Evolutionary conservation across 2,888 invertebrate species (phyloP).

Genomic region (Tiphia femorata): DNA sequence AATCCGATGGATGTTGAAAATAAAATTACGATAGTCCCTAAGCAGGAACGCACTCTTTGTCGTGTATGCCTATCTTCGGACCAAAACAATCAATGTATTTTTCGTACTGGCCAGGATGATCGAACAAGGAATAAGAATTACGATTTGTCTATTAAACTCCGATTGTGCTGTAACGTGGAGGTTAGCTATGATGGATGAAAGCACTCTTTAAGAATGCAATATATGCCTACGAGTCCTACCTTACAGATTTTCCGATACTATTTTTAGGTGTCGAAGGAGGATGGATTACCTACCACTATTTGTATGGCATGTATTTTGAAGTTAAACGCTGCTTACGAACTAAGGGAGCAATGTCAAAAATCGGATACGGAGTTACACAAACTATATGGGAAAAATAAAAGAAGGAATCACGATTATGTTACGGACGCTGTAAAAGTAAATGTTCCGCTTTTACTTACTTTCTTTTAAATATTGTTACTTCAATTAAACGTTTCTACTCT

Average conservation of each 20-base stretch:
- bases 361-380: conserved; percentile 50
- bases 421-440: conserved; percentile 25
- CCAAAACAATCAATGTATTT: conserved; percentile 50
- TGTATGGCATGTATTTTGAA: conserved; percentile 50
- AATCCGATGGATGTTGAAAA: conserved; percentile 28
- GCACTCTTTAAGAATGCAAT: background rate
- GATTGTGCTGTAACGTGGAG: conserved; percentile 55
- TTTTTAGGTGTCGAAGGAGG: conserved; percentile 47
- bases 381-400: conserved; percentile 35
- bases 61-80: conserved; percentile 52
- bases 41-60: conserved; percentile 38
- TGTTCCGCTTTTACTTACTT: background rate
- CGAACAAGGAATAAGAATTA: conserved; percentile 12
- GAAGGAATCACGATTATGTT: background rate
- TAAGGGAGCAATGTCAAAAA: conserved; percentile 54
- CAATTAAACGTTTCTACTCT: background rate
- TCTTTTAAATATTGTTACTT: background rate
- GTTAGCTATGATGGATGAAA: conserved; percentile 31
- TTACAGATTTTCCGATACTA: background rate
- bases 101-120: conserved; percentile 26
- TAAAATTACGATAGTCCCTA: conserved; percentile 11
- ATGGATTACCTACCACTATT: conserved; percentile 55
- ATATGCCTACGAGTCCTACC: background rate
- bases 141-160: conserved; percentile 44
- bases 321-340: conserved; percentile 50